These are phyloP conservation scores for Ahaetulla prasina DNA, from an alignment of 2,113 vertebrate genomes.

Conservation along the genomic window DNA sequence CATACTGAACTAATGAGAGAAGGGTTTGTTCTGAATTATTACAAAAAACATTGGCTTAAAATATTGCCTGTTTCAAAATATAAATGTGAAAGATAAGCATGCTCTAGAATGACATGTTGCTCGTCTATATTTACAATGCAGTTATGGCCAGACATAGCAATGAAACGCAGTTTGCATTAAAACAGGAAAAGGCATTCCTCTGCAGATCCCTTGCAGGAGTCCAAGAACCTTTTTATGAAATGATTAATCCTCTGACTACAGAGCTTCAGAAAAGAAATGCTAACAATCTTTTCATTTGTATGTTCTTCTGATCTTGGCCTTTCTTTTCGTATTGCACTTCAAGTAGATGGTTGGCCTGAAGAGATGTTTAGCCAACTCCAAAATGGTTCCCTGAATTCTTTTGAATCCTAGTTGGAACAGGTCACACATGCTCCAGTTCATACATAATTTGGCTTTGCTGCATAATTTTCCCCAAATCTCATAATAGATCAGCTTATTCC, in stretches of 20 bases:
- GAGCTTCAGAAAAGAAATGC: background rate
- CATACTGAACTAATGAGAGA: background rate
- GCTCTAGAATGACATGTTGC: background rate
- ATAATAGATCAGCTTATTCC: background rate
- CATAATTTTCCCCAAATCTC: background rate
- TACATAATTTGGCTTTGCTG: background rate
- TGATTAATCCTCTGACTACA: background rate
- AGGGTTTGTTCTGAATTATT: background rate
- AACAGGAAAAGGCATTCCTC: background rate
- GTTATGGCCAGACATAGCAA: background rate
- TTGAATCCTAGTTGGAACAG: background rate
- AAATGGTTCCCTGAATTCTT: background rate
- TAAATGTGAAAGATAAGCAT: background rate
- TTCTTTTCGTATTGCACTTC: background rate
- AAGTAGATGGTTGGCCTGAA: background rate
- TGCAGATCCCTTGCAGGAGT: background rate
- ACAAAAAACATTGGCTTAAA: background rate
- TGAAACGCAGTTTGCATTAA: background rate
- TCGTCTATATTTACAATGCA: background rate
- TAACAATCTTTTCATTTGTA: background rate
- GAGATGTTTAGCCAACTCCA: background rate
- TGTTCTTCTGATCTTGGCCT: background rate
- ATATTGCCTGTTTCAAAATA: background rate
- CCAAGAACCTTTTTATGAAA: background rate
- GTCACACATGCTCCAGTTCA: background rate